A percentile compares a stretch with the other conserved stretches of the same genome.
Conservation (phyloP, 2,888 invertebrate species). For the Philaethria dido region DNA sequence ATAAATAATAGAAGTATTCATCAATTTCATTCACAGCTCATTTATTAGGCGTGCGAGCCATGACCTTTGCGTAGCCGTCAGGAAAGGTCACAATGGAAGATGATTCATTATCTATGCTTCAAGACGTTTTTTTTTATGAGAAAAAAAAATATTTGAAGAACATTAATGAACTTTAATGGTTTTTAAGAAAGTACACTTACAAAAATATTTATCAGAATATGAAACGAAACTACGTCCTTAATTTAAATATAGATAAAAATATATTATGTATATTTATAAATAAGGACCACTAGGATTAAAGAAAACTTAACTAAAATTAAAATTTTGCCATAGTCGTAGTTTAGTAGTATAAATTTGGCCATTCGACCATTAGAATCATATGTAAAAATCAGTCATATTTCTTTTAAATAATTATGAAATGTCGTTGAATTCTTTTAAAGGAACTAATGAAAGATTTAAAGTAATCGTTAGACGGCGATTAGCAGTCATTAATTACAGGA, state of each 20-base stretch:
- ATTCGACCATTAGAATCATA: too few species aligned
- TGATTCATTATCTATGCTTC: conserved; percentile 32
- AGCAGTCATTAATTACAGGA: conserved; percentile 21
- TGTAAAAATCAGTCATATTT: not conserved
- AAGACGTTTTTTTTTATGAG: not conserved
- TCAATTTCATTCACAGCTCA: conserved; percentile 31
- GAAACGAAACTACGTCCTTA: not conserved
- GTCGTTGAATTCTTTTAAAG: conserved; percentile 20
- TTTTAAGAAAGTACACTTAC: not conserved
- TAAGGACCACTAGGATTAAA: too few species aligned
- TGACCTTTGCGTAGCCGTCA: conserved; percentile 39
- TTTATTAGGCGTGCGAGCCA: conserved; percentile 27
- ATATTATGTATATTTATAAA: too few species aligned
- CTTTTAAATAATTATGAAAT: not conserved
- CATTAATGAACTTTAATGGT: not conserved
- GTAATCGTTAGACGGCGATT: conserved; percentile 19
- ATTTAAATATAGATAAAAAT: too few species aligned
- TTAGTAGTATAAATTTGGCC: too few species aligned
- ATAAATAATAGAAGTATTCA: conserved; percentile 28
- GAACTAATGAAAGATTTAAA: conserved; percentile 5
- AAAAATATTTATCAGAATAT: not conserved
- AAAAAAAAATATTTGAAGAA: not conserved
- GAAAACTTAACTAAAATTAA: not conserved
- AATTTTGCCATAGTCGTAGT: too few species aligned
- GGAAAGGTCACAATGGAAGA: conserved; percentile 35